A percentile compares a stretch with the other conserved stretches of the same genome.
phyloP scores from a whole-genome alignment of 1,140 invertebrate species.

The Scaptomyza hsui region DNA sequence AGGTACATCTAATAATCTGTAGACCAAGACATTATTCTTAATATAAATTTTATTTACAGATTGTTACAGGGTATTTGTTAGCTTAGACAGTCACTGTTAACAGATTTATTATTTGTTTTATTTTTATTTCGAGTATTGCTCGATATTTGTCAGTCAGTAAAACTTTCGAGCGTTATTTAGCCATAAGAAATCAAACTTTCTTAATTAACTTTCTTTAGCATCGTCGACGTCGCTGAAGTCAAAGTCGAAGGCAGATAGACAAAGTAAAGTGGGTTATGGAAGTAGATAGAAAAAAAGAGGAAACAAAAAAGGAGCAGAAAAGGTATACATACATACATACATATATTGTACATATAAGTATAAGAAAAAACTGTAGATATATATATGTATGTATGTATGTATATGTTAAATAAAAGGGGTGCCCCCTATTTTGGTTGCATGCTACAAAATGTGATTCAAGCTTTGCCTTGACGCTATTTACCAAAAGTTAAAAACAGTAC shows the following conservation, averaged over 20 bases:
- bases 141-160: slow-evolving; percentile 62
- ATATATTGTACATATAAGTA: background rate
- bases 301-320: background rate
- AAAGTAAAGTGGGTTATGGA: slow-evolving; percentile 47
- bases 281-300: slow-evolving; percentile 13
- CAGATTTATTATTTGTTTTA: slow-evolving; percentile 38
- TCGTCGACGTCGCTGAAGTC: slow-evolving; percentile 30
- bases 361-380: background rate
- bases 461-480: slow-evolving; percentile 16
- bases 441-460: background rate
- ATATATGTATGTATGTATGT: too few species aligned
- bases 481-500: slow-evolving; percentile 28
- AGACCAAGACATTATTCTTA: too few species aligned
- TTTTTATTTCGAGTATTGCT: slow-evolving; percentile 42
- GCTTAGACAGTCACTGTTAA: background rate
- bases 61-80: background rate
- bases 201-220: slow-evolving; percentile 78
- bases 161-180: slow-evolving; percentile 80
- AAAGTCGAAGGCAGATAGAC: slow-evolving; percentile 30
- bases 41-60: too few species aligned
- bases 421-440: slow-evolving; percentile 19
- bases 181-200: slow-evolving; percentile 81
- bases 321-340: background rate
- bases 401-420: slow-evolving; percentile 14
- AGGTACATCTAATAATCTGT: too few species aligned